phyloP scores from a whole-genome alignment of 2,113 vertebrate genomes.

The Pionites leucogaster region DNA sequence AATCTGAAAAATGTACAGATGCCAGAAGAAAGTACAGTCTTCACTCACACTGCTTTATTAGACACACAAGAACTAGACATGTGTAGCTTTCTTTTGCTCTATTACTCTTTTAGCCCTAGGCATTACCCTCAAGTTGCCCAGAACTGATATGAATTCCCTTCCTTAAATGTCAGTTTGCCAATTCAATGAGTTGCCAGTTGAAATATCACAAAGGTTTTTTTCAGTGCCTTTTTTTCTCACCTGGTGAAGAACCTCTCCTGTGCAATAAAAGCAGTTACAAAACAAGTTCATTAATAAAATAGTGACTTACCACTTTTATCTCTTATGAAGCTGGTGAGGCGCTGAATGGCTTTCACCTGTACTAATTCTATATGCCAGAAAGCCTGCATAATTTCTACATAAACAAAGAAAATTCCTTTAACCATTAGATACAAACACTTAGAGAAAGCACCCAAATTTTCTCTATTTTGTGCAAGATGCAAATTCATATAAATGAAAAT shows the following conservation, averaged over 20 bases:
- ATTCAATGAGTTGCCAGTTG: not conserved
- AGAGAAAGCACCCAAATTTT: not conserved
- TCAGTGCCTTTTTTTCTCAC: not conserved
- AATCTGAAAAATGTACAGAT: not conserved
- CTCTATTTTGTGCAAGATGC: not conserved
- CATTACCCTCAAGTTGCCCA: not conserved
- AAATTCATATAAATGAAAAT: not conserved
- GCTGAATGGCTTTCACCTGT: slow-evolving; percentile 66
- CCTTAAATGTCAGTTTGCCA: not conserved
- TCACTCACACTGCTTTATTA: not conserved
- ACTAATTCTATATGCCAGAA: slow-evolving; percentile 62
- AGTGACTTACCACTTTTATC: slow-evolving; percentile 62
- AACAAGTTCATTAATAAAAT: not conserved
- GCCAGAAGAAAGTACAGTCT: not conserved
- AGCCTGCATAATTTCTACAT: slow-evolving; percentile 73
- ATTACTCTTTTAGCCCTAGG: not conserved
- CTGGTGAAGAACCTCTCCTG: not conserved
- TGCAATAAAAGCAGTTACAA: not conserved
- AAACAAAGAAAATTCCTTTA: not conserved
- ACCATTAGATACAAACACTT: not conserved
- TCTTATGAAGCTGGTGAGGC: slow-evolving; percentile 47
- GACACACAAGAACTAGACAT: not conserved
- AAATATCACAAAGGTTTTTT: not conserved
- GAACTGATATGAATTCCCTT: not conserved
- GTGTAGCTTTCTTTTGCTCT: not conserved